phyloP scores from a whole-genome alignment of 2,797 vertebrate species.

The Sebastes trivittatus region DNA sequence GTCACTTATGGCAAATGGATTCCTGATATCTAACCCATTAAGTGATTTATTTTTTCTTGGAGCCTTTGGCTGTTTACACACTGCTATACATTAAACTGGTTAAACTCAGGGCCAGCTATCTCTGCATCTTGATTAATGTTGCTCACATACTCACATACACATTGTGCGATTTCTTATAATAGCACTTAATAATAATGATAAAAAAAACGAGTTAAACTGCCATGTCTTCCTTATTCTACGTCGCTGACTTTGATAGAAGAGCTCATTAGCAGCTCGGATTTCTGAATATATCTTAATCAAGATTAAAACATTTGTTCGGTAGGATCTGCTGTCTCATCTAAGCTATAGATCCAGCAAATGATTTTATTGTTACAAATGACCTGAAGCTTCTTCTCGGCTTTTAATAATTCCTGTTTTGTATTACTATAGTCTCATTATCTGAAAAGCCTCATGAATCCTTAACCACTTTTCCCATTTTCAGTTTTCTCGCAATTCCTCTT shows the following conservation, averaged over 20 bases:
- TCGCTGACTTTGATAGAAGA: constrained; percentile 41
- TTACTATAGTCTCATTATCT: not conserved
- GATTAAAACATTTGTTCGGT: constrained; percentile 18
- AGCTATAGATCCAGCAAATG: not conserved
- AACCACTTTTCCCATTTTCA: constrained; percentile 5
- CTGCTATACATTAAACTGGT: constrained; percentile 28
- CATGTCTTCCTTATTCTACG: not conserved
- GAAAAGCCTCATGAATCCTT: constrained; percentile 4
- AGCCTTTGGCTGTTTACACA: constrained; percentile 45
- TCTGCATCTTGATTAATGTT: constrained; percentile 1
- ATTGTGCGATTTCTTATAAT: not conserved
- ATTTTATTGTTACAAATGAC: not conserved
- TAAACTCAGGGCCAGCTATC: not conserved
- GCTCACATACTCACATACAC: not conserved
- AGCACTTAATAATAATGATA: constrained; percentile 7
- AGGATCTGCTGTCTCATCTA: not conserved
- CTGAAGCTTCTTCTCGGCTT: not conserved
- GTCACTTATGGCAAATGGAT: constrained; percentile 73
- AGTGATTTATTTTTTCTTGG: constrained; percentile 28
- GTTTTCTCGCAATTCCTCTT: constrained; percentile 10
- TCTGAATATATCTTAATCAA: constrained; percentile 1
- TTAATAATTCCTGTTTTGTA: constrained; percentile 12
- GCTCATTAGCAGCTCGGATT: constrained; percentile 7
- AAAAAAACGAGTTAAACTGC: not conserved
- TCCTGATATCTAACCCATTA: constrained; percentile 67